Base-by-base conservation (phyloP, 2,888 invertebrate genomes). In the Ectemnius cavifrons region DNA sequence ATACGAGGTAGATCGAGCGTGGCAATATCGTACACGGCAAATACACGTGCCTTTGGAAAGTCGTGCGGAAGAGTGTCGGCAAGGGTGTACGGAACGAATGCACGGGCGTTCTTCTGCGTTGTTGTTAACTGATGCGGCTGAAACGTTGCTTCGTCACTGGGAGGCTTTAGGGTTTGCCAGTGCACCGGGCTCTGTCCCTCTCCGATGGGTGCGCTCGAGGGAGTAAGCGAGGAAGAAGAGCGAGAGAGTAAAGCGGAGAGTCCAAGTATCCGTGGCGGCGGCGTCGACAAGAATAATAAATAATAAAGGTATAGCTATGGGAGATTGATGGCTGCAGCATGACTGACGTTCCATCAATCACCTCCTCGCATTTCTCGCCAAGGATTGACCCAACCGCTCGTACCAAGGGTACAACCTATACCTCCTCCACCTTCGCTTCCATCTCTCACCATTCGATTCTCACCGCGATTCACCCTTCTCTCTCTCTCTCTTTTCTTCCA, bases 281-380 rank as follows among this genome's bases (percentile, higher is more conserved):
- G 77, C 77, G 80, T 81, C 81, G 82, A 79, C 81, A 79, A 82
- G 85, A 86, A 88, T 89, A 86, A 89, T 88, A 88, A 88, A 89
- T 89, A 88, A 89, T 89, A 86, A 86, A 87, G 85, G 87, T 85
- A 83, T 81, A 80, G 83, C 75, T 73, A 74, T 72, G 81, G 78
- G 87, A 89, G 91, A 91, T 91, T 89, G 90, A 91, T 91, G 89
- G 91, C 89, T 86, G 82, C 82, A 87, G 84, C 89, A 87, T 89
- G 90, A 89, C 89, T 90, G 90, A 90, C 90, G 86, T 85, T 90
- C 90, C 89, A 91, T 90, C 91, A 88, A 91, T 91, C 91, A 90
- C 86, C 85, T 82, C 78, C 73, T 73, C 80, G 80, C 78, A 79
- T 80, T 85, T 76, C 79, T 84, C 85, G 74, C 83, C 73, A 78